Evolutionary conservation across 1,140 invertebrate genomes (phyloP).

Genomic region (Galleria mellonella): DNA sequence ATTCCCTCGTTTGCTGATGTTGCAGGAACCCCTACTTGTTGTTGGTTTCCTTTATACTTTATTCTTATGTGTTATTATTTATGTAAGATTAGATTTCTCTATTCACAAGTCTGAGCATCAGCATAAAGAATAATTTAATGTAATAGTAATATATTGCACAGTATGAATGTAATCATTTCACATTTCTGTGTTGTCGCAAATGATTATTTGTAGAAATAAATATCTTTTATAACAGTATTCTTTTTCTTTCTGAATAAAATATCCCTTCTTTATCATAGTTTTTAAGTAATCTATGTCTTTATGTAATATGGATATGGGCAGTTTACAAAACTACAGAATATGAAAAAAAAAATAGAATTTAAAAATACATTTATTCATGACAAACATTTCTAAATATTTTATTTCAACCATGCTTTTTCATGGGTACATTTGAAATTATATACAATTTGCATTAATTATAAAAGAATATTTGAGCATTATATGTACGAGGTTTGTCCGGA

Average conservation of each 20-base stretch:
- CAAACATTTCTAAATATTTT: not conserved
- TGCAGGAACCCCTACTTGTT: constrained; percentile 95
- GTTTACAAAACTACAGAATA: too few species aligned
- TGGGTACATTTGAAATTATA: not conserved
- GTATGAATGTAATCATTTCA: constrained; percentile 12
- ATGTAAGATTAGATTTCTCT: constrained; percentile 96
- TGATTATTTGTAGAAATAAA: constrained; percentile 13
- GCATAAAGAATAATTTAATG: constrained; percentile 60
- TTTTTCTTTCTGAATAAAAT: not conserved
- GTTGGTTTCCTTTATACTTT: constrained; percentile 91
- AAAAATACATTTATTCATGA: not conserved
- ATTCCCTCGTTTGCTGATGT: constrained; percentile 88
- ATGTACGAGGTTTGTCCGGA: too few species aligned
- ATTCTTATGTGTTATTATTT: constrained; percentile 94
- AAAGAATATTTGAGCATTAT: too few species aligned
- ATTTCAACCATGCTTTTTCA: not conserved
- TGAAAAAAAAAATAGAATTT: not conserved
- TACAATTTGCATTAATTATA: too few species aligned
- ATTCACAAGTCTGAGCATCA: constrained; percentile 78
- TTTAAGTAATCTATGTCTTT: too few species aligned
- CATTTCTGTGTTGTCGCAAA: constrained; percentile 16
- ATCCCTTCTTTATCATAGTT: too few species aligned
- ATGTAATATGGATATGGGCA: too few species aligned
- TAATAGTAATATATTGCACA: constrained; percentile 11
- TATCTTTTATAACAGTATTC: not conserved